Evolutionary conservation across 1,140 invertebrate genomes (phyloP), one percentile per base, ranked within the genome.

Genomic region (Meloidogyne chitwoodi): DNA sequence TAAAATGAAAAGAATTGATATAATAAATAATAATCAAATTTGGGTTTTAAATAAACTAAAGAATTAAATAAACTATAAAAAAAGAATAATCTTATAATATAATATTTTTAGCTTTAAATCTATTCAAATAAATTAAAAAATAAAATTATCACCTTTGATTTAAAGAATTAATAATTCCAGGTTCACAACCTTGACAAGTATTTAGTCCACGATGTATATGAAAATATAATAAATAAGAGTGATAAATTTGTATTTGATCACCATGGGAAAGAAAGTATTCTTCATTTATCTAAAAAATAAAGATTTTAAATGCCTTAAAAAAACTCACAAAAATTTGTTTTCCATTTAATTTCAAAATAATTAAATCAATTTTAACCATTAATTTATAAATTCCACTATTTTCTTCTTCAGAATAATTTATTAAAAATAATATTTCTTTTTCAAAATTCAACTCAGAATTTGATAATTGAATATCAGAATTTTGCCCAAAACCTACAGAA

Each of bases 141-240:
- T 14, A 0, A 61, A 24, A 41, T 24, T 44, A 10, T 22, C 14
- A 31, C 70, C 10, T 34, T 6, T 27, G 24, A 31, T n/a, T 22
- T n/a, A n/a, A 56, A 56, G 48, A 56, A 56, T n/a, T 56, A 31
- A 73, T 61, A 41, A 73, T 29, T 16, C 71, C 71, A 31, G 71
- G 71, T n/a, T 73, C 71, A 22, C 71, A 73, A 14, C 71, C 71
- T 29, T 73, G 71, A 61, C 71, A 73, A 5, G 71, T 61, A 64
- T 73, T 73, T 64, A 73, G n/a, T 22, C 71, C 71, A n/a, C n/a
- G 61, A 34, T 73, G 71, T 26, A 73, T 73, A 38, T 73, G 71
- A 34, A 27, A 14, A 16, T 27, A 2, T 24, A 22, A 31, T 3
- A 41, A 22, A 14, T 29, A 11, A 10, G n/a, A 48, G 29, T 24